Percentiles rank a stretch among this genome's conserved stretches.
Evolutionary conservation across 2,888 invertebrate species (phyloP).

Genomic region (Lamproptera curius): DNA sequence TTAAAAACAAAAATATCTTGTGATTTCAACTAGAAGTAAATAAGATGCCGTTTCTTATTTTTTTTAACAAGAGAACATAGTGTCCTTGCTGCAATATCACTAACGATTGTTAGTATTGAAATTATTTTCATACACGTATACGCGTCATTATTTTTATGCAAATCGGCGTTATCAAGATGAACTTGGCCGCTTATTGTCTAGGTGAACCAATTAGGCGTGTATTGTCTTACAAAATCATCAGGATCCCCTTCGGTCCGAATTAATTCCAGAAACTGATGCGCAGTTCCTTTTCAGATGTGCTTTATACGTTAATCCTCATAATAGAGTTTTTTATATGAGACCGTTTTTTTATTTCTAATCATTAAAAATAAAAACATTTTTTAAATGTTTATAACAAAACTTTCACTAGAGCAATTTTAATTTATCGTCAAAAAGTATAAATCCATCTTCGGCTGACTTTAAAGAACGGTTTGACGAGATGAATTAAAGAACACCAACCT

Average conservation of each 20-base stretch:
- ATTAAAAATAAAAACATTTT: too few relatives aligned
- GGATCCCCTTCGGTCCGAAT: conserved; percentile 15
- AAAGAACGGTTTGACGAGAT: not conserved
- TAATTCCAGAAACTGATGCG: conserved; percentile 12
- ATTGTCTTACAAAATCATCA: conserved; percentile 24
- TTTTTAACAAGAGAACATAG: too few relatives aligned
- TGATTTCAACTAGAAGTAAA: too few relatives aligned
- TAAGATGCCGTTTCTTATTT: too few relatives aligned
- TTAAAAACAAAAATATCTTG: too few relatives aligned
- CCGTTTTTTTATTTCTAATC: too few relatives aligned
- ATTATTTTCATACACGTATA: conserved; percentile 32
- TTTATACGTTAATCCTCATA: not conserved
- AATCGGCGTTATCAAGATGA: conserved; percentile 47
- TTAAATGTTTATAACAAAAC: too few relatives aligned
- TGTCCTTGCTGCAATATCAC: conserved; percentile 34
- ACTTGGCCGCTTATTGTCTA: conserved; percentile 41
- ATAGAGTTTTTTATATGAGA: too few relatives aligned
- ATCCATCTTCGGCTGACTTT: too few relatives aligned
- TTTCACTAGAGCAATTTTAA: too few relatives aligned
- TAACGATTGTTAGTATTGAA: conserved; percentile 34
- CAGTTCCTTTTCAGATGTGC: conserved; percentile 10
- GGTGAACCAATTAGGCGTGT: conserved; percentile 34
- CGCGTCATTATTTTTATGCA: conserved; percentile 44
- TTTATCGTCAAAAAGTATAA: too few relatives aligned
- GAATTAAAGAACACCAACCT: conserved; percentile 72